These are phyloP conservation scores for Arbacia lixula DNA, from an alignment of 53 echinoderm and acorn worm species.

Conservation along the genomic window DNA sequence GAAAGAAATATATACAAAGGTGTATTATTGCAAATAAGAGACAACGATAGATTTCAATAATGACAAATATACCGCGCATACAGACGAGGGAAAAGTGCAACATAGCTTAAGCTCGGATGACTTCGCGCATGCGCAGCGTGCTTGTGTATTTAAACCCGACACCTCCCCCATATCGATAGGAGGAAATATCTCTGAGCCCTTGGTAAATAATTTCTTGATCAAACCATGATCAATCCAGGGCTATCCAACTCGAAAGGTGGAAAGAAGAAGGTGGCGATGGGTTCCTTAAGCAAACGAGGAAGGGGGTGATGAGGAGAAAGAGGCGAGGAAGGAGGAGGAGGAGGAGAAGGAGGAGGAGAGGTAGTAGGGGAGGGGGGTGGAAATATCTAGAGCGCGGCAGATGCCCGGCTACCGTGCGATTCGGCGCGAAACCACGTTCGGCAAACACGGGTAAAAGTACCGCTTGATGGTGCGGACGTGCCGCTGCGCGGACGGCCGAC, in stretches of 20 bases:
- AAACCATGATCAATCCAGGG: slow-evolving; percentile 35
- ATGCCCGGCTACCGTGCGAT: slow-evolving; percentile 15
- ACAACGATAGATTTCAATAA: no score
- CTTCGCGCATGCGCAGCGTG: slow-evolving; percentile 28
- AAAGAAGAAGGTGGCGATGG: slow-evolving; percentile 31
- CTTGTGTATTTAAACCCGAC: slow-evolving; percentile 45
- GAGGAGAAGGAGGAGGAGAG: slow-evolving; percentile 23
- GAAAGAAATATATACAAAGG: no score
- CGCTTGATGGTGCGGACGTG: slow-evolving; percentile 49
- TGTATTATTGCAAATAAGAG: no score
- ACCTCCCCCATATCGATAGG: neutral
- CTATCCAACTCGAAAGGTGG: slow-evolving; percentile 21
- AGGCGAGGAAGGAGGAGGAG: slow-evolving; percentile 17
- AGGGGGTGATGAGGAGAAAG: slow-evolving; percentile 17
- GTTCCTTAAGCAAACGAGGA: slow-evolving; percentile 24
- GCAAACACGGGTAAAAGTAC: slow-evolving; percentile 49
- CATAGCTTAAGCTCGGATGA: slow-evolving; percentile 25
- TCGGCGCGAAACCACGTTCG: slow-evolving; percentile 38
- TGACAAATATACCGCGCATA: no score
- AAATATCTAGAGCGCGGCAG: slow-evolving; percentile 44
- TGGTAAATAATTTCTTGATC: slow-evolving; percentile 45
- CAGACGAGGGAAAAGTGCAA: slow-evolving; percentile 23
- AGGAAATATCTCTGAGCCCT: slow-evolving; percentile 44
- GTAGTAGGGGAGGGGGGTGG: neutral
- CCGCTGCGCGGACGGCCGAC: slow-evolving; percentile 13